phyloP scores from a whole-genome alignment of 1,140 invertebrate species.

The Heliothis subflexa region DNA sequence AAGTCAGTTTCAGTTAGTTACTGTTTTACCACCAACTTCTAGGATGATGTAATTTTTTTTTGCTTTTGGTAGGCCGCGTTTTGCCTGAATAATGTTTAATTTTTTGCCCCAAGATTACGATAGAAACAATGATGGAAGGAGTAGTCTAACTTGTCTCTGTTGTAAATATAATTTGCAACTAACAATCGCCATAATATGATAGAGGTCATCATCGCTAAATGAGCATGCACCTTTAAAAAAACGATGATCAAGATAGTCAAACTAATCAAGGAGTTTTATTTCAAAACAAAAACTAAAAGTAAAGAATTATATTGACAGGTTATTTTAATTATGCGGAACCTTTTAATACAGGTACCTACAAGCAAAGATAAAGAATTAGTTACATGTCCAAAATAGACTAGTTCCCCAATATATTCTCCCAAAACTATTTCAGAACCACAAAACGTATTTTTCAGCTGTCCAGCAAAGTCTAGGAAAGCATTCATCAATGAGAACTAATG shows the following conservation, averaged over 20 bases:
- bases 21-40: not conserved
- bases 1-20: not conserved
- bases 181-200: too few species aligned
- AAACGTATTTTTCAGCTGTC: constrained; percentile 41
- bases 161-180: too few species aligned
- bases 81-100: not conserved
- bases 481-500: constrained; percentile 36
- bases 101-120: not conserved
- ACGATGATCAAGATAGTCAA: too few species aligned
- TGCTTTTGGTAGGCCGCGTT: not conserved
- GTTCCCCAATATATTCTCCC: constrained; percentile 15
- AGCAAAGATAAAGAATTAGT: not conserved
- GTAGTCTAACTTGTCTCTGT: too few species aligned
- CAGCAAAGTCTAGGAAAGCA: constrained; percentile 11
- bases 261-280: too few species aligned
- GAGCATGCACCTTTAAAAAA: too few species aligned
- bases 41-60: not conserved
- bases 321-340: too few species aligned
- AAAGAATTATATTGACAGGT: too few species aligned
- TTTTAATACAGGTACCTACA: too few species aligned
- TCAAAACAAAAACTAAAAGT: too few species aligned
- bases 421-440: constrained; percentile 12
- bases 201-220: too few species aligned
- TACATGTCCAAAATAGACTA: not conserved
- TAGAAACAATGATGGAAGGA: too few species aligned